Percentiles rank a stretch among this genome's conserved stretches.
These are phyloP conservation scores for Megastigmus dorsalis DNA, from an alignment of 2,888 invertebrate species.

Conservation along the genomic window DNA sequence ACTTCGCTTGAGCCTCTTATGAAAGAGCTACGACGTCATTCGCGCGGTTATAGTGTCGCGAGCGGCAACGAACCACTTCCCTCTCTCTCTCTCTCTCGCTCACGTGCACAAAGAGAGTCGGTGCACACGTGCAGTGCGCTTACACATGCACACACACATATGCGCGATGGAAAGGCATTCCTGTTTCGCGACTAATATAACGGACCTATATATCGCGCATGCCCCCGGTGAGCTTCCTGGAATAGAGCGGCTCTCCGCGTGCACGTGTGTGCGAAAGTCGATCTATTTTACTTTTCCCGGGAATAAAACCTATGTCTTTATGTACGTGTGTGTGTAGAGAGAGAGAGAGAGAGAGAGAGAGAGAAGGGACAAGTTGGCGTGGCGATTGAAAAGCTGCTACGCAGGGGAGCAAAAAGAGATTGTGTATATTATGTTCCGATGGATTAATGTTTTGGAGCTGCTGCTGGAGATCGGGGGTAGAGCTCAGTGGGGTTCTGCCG, in stretches of 20 bases:
- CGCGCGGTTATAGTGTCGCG: not conserved
- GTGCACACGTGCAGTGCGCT: no score
- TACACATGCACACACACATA: not conserved
- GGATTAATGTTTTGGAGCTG: no score
- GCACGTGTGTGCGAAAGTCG: not conserved
- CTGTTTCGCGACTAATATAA: no score
- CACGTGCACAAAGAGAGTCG: slow-evolving; percentile 4
- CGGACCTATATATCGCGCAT: slow-evolving; percentile 7
- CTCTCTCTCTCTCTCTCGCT: not conserved
- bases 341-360: not conserved
- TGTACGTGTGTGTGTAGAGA: not conserved
- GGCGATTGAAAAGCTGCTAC: no score
- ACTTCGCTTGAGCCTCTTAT: slow-evolving; percentile 20
- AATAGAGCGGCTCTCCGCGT: slow-evolving; percentile 2
- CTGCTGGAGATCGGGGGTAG: no score
- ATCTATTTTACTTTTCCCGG: slow-evolving; percentile 2
- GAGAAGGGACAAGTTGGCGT: no score
- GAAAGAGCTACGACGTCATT: slow-evolving; percentile 37
- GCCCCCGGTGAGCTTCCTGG: slow-evolving; percentile 8
- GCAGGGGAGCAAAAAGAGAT: no score
- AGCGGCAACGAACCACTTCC: not conserved
- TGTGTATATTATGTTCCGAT: no score
- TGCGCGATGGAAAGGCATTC: slow-evolving; percentile 6
- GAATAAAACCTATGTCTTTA: no score
- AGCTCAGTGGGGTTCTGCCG: not conserved